Evolutionary conservation across 2,888 invertebrate genomes (phyloP), one percentile per base, ranked within the genome.

Genomic region (Syrista parreyssii): DNA sequence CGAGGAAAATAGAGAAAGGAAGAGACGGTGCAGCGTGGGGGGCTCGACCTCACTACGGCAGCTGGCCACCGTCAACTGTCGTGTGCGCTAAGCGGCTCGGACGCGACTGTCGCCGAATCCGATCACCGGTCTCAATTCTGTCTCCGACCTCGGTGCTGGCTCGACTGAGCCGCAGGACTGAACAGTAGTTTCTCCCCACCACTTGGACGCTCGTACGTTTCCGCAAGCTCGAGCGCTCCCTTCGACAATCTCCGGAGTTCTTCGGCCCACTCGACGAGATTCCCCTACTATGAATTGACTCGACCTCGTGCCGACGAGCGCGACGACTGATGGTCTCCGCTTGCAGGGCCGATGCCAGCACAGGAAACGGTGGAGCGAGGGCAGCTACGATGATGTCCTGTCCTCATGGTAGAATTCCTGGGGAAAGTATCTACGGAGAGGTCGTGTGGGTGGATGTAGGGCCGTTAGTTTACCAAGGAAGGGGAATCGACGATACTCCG

Each of bases 71-170:
- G 76, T 77, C 76, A 68, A 75, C 75, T 79, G 76, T 78, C 81
- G 81, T 83, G 82, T 75, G 81, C 83, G 83, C 80, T 78, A 75
- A 75, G 79, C 80, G 84, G 83, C 84, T 86, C 82, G 83, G 79
- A 82, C 79, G 80, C 80, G 82, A 84, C 82, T 80, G 81, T 80
- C 78, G 76, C 80, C 80, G 80, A 78, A 81, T 80, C 82, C 81
- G 82, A 83, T 79, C 84, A 83, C 86, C 88, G 84, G 83, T 81
- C 87, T 83, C 88, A 78, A 82, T 68, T 82, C 85, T 86, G 85
- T 86, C 87, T 88, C 86, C 89, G 86, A 86, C 84, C 87, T 88
- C 89, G 87, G 86, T 86, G 88, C 88, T 88, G 89, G 87, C 88
- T 88, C 89, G 88, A 91, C 91, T 90, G 90, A 88, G 78, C 80